Percentiles rank a stretch among this genome's conserved stretches.
phyloP scores from a whole-genome alignment of 2,797 vertebrate species.

The Siniperca obscura region DNA sequence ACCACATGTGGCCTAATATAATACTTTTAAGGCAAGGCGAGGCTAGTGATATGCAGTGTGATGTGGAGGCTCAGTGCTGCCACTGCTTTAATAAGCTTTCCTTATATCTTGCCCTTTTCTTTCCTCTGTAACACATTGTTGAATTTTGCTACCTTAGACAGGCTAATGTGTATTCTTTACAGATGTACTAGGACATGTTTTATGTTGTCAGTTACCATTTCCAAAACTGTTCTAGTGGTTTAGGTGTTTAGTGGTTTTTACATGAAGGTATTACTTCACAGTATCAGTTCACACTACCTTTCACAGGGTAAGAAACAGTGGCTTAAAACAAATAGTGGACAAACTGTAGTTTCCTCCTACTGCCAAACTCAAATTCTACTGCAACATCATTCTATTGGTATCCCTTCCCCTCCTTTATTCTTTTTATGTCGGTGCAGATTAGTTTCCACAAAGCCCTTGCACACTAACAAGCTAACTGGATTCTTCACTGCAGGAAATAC shows the following conservation, averaged over 20 bases:
- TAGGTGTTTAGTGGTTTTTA: not conserved
- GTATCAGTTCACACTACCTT: no score
- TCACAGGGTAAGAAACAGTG: not conserved
- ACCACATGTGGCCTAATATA: not conserved
- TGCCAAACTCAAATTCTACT: not conserved
- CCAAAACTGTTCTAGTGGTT: not conserved
- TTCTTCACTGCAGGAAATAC: conserved; percentile 8
- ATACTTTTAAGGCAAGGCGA: not conserved
- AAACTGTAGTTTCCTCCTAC: not conserved
- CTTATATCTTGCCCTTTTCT: not conserved
- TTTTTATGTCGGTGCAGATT: conserved; percentile 9
- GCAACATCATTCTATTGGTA: not conserved
- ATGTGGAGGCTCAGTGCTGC: not conserved
- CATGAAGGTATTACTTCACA: not conserved
- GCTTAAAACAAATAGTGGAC: not conserved
- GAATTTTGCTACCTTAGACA: not conserved
- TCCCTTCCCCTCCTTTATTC: not conserved
- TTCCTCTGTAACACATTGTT: not conserved
- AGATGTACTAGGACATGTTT: not conserved
- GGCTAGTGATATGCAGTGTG: not conserved
- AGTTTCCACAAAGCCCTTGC: conserved; percentile 13
- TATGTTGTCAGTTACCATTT: not conserved
- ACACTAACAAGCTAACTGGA: not conserved
- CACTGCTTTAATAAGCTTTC: not conserved
- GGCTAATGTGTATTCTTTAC: not conserved